Conservation (phyloP, 2,797 vertebrate species). For the Macrochelys suwanniensis region DNA sequence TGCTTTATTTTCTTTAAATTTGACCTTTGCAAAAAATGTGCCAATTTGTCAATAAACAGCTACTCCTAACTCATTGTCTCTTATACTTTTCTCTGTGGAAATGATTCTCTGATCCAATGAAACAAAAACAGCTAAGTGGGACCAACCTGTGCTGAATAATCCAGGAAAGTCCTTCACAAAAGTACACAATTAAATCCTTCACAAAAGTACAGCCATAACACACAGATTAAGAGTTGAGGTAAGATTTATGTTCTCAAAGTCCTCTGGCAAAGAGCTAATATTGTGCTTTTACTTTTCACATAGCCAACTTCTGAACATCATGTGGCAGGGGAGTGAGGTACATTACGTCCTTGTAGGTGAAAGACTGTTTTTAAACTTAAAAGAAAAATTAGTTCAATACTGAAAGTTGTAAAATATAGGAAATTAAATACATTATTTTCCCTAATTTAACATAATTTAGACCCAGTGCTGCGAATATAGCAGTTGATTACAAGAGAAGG, state of each 20-base stretch:
- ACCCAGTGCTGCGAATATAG: not conserved
- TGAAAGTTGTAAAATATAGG: not conserved
- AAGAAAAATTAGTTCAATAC: slow-evolving; percentile 10
- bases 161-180: not conserved
- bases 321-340: not conserved
- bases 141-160: not conserved
- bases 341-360: not conserved
- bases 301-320: not conserved
- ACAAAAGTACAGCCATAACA: slow-evolving; percentile 22
- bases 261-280: not conserved
- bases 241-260: slow-evolving; percentile 10
- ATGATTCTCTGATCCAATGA: slow-evolving; percentile 28
- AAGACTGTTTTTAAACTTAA: not conserved
- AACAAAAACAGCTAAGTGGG: slow-evolving; percentile 37
- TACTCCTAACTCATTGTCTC: not conserved
- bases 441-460: not conserved
- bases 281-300: not conserved
- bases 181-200: slow-evolving; percentile 26
- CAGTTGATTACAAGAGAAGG: not conserved
- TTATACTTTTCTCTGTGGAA: slow-evolving; percentile 21
- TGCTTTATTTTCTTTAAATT: slow-evolving; percentile 3
- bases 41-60: not conserved
- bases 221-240: not conserved
- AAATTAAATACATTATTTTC: not conserved
- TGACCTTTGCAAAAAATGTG: not conserved